Conservation (phyloP, 2,113 vertebrate genomes). For the Capreolus pygargus region DNA sequence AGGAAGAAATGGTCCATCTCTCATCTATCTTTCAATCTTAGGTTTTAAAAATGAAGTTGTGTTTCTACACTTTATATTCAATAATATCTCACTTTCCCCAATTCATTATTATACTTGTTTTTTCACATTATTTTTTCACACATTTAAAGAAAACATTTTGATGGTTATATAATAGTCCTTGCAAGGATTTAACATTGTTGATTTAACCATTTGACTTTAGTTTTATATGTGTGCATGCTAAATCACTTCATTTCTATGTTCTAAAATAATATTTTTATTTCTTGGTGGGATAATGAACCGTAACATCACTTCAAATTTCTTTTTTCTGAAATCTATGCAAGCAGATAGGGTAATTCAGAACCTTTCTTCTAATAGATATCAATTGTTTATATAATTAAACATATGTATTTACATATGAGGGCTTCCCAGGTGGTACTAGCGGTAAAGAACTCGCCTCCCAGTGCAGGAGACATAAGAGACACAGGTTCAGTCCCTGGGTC, state of each 20-base stretch:
- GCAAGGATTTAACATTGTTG: neutral
- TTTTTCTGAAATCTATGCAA: neutral
- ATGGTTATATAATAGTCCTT: neutral
- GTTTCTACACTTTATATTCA: neutral
- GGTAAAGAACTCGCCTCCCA: neutral
- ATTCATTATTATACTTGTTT: neutral
- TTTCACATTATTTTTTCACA: neutral
- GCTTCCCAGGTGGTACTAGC: neutral
- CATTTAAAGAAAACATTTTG: neutral
- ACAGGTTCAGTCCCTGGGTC: neutral
- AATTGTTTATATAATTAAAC: slow-evolving; percentile 3
- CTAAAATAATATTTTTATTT: neutral
- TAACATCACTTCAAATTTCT: neutral
- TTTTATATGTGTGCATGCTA: neutral
- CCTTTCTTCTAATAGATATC: neutral
- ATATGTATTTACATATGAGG: neutral
- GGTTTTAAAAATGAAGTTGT: neutral
- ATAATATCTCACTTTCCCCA: neutral
- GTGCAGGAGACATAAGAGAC: neutral
- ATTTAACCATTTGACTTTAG: neutral
- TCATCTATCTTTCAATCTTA: neutral
- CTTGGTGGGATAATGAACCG: neutral
- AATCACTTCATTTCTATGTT: neutral
- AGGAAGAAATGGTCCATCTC: neutral
- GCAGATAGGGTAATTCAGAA: neutral